Evolutionary conservation across 2,113 vertebrate genomes (phyloP), one percentile per base, ranked within the genome.

Genomic region (Centropus bengalensis): DNA sequence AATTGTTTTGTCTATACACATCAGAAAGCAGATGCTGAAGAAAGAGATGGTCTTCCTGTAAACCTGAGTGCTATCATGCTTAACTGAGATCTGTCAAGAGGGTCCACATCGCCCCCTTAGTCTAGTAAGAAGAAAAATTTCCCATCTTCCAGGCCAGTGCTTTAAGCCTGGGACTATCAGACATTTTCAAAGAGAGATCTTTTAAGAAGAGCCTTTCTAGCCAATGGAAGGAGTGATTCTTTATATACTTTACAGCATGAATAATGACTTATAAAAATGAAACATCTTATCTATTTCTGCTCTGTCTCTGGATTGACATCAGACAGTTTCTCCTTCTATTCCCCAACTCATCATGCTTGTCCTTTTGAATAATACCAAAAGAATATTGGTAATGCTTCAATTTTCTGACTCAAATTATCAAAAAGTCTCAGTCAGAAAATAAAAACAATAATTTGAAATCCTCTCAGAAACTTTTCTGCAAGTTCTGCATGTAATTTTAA

Each of bases 351-450:
- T 91, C 94, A 91, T 87, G 40, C 51, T 19, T 91, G 89, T 89
- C 89, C 89, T 96, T 94, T 80, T 85, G 42, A 94, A 70, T 76
- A 95, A 76, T 3, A 11, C 75, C 70, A 91, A 55, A 94, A 82
- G 49, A 85, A 91, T 87, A 94, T 89, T 96, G 84, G 84, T 94
- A 69, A 32, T 69, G 45, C 33, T 96, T 84, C 95, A 92, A 70
- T 89, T 89, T 94, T 93, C 74, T 96, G 89, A 81, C 67, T 71
- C 36, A 82, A 81, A 54, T 87, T 95, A 89, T 87, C 93, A 86
- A 91, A 88, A 92, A 84, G 40, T 87, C 47, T 60, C 79, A 69
- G 62, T 79, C 30, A 76, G 70, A 95, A 96, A 92, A 94, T 81
- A 91, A 92, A 93, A 95, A 66, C 66, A 85, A 54, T 78, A 44